phyloP scores from a whole-genome alignment of 2,797 vertebrate genomes.

The Podarcis siculus region DNA sequence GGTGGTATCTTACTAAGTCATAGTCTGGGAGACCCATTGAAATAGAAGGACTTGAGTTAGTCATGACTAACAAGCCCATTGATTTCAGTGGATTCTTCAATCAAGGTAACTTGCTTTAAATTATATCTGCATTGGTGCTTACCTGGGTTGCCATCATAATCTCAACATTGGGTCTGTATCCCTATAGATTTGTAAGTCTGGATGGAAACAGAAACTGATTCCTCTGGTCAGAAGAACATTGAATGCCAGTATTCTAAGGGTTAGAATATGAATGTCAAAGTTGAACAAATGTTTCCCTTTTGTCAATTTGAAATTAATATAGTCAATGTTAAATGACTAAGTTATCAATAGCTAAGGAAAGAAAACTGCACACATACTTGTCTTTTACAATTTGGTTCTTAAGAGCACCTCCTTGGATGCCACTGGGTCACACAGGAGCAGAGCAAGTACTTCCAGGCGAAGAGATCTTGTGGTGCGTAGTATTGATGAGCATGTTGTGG shows the following conservation, averaged over 20 bases:
- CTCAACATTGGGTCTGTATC: too few species aligned
- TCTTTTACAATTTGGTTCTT: constrained; percentile 67
- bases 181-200: too few species aligned
- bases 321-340: neutral
- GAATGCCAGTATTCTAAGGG: neutral
- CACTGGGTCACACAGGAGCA: constrained; percentile 79
- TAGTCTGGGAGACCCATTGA: neutral
- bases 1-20: neutral
- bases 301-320: neutral
- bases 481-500: constrained; percentile 51
- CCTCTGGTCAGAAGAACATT: neutral
- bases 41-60: neutral
- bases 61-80: too few species aligned
- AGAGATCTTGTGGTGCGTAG: constrained; percentile 86
- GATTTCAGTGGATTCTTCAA: too few species aligned
- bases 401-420: constrained; percentile 78
- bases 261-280: neutral
- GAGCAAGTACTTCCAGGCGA: constrained; percentile 80
- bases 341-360: neutral
- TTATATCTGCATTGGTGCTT: too few species aligned
- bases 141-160: too few species aligned
- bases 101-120: too few species aligned
- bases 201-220: too few species aligned
- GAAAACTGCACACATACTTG: neutral
- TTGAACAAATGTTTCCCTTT: neutral